Conservation (phyloP, 2,797 vertebrate species). For the Lithobates pipiens region DNA sequence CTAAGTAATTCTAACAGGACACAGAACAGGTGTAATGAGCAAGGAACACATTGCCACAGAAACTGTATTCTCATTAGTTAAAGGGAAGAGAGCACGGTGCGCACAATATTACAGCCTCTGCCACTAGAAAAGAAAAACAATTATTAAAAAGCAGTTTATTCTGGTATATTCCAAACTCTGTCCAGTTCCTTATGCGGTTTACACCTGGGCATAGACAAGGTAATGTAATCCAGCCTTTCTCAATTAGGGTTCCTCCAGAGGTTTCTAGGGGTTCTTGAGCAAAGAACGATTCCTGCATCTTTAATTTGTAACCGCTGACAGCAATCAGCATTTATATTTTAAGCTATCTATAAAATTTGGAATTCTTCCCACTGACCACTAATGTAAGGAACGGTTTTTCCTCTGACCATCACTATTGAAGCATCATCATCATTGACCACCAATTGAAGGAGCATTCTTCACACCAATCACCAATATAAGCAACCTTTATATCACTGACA, state of each 20-base stretch:
- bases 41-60: conserved; percentile 25
- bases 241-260: no score
- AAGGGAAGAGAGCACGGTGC: not conserved
- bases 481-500: not conserved
- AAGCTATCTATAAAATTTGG: no score
- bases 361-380: no score
- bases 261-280: no score
- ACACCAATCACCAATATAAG: not conserved
- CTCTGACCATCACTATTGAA: no score
- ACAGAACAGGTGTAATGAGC: conserved; percentile 7
- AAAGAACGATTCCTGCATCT: no score
- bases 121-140: not conserved
- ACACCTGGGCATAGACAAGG: not conserved
- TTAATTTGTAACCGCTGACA: no score
- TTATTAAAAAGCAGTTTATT: not conserved
- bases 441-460: not conserved
- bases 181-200: not conserved
- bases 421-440: no score
- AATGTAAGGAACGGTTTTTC: no score
- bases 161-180: not conserved
- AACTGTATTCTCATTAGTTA: not conserved
- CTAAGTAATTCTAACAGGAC: conserved; percentile 1
- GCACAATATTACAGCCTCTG: not conserved
- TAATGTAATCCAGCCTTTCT: no score
- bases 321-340: no score